Conservation (phyloP, 2,797 vertebrate genomes). For the Eulemur albifrons region DNA sequence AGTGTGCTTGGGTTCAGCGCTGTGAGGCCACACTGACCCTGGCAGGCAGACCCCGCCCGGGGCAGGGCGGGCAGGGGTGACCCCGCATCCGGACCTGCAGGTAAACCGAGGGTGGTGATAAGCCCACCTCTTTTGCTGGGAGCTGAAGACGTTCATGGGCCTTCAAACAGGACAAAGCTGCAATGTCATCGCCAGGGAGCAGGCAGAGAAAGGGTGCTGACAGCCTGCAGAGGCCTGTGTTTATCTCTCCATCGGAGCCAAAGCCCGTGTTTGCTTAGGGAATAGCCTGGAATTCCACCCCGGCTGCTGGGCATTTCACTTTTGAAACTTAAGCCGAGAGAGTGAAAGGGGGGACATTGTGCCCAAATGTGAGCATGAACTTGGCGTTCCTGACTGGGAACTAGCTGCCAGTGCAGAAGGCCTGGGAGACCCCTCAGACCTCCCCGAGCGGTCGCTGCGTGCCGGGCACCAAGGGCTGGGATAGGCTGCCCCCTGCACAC, state of each 20-base stretch:
- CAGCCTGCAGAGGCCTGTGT: slow-evolving; percentile 47
- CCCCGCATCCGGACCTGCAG: neutral
- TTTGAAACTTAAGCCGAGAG: slow-evolving; percentile 9
- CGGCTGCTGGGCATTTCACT: slow-evolving; percentile 14
- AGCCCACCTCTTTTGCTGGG: slow-evolving; percentile 25
- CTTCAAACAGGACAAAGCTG: slow-evolving; percentile 60
- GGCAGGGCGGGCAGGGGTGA: fast-evolving
- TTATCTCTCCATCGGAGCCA: slow-evolving; percentile 60
- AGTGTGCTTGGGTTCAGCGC: neutral
- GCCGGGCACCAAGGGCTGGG: neutral
- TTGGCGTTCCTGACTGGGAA: neutral
- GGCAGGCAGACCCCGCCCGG: neutral
- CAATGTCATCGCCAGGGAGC: neutral
- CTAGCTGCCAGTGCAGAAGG: neutral
- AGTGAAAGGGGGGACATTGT: neutral
- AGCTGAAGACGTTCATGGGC: slow-evolving; percentile 59
- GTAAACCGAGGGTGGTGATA: slow-evolving; percentile 30
- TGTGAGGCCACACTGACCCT: neutral
- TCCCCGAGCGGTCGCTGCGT: neutral
- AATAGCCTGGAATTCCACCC: slow-evolving; percentile 28
- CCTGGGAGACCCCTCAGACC: neutral
- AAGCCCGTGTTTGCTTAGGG: neutral
- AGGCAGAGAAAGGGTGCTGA: slow-evolving; percentile 65
- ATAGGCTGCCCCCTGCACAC: fast-evolving
- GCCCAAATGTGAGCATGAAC: neutral